Conservation (phyloP, 1,140 invertebrate genomes). For the Wiebesia pumilae region DNA sequence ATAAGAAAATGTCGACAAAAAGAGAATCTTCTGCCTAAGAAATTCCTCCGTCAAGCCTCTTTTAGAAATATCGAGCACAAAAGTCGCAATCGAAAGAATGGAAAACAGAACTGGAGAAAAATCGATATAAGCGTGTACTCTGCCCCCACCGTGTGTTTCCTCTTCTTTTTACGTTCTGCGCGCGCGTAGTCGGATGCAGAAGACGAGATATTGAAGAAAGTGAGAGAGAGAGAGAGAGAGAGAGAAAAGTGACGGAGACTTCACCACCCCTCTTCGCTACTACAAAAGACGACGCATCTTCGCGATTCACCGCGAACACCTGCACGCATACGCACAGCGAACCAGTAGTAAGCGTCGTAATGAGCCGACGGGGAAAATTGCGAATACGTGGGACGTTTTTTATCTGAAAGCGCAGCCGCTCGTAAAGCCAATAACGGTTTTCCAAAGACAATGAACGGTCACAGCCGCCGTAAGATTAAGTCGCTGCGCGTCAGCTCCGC, state of each 20-base stretch:
- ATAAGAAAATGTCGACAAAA: neutral
- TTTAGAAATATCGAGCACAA: neutral
- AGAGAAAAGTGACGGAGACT: neutral
- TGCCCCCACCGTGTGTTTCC: neutral
- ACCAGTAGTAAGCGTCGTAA: no score
- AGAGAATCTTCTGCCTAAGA: neutral
- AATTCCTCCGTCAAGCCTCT: neutral
- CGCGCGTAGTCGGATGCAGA: neutral
- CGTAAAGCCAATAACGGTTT: constrained; percentile 32
- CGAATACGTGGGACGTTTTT: constrained; percentile 30
- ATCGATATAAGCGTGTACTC: neutral
- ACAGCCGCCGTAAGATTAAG: neutral
- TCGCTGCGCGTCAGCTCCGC: neutral
- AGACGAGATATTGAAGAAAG: neutral
- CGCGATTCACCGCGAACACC: neutral
- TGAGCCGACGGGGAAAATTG: constrained; percentile 20
- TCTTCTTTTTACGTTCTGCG: neutral
- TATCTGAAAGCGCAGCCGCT: neutral
- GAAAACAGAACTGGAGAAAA: neutral
- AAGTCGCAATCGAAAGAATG: neutral
- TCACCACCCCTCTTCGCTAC: neutral
- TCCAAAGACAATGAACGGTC: constrained; percentile 23
- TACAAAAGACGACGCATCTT: neutral
- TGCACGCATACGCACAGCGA: neutral
- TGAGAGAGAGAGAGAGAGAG: no score